These are phyloP conservation scores for Carterocephalus palaemon DNA, from an alignment of 2,888 invertebrate genomes.

Conservation along the genomic window DNA sequence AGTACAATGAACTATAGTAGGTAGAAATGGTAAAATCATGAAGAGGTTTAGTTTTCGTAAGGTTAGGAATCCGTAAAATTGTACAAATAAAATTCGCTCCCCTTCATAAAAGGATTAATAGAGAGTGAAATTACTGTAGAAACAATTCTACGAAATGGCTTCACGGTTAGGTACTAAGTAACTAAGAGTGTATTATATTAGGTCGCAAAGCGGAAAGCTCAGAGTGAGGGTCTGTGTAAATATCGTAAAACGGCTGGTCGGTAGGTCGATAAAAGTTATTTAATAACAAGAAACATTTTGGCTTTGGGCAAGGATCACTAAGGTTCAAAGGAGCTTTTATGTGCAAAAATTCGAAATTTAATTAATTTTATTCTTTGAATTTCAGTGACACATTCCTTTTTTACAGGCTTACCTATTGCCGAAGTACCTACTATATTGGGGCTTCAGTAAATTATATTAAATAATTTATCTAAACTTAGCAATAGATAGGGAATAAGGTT, in stretches of 20 bases:
- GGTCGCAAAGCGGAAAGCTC: not conserved
- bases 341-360: slow-evolving; percentile 1
- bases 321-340: slow-evolving; percentile 3
- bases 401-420: too few species aligned
- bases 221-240: slow-evolving; percentile 12
- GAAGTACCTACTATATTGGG: not conserved
- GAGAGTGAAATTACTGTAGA: too few species aligned
- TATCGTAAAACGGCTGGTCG: slow-evolving; percentile 19
- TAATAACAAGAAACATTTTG: slow-evolving; percentile 62
- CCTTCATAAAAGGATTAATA: too few species aligned
- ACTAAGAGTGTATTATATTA: slow-evolving; percentile 5
- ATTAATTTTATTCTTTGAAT: too few species aligned
- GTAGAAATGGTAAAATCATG: too few species aligned
- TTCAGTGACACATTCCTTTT: too few species aligned
- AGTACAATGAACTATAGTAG: too few species aligned
- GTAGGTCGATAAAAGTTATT: slow-evolving; percentile 70
- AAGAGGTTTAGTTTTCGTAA: too few species aligned
- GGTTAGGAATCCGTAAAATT: too few species aligned
- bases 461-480: too few species aligned
- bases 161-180: slow-evolving; percentile 2
- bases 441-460: not conserved
- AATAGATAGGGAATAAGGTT: too few species aligned
- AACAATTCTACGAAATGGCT: not conserved
- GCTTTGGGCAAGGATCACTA: slow-evolving; percentile 12
- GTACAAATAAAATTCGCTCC: too few species aligned